Evolutionary conservation across 2,113 vertebrate genomes (phyloP).

Genomic region (Donacobius atricapilla): DNA sequence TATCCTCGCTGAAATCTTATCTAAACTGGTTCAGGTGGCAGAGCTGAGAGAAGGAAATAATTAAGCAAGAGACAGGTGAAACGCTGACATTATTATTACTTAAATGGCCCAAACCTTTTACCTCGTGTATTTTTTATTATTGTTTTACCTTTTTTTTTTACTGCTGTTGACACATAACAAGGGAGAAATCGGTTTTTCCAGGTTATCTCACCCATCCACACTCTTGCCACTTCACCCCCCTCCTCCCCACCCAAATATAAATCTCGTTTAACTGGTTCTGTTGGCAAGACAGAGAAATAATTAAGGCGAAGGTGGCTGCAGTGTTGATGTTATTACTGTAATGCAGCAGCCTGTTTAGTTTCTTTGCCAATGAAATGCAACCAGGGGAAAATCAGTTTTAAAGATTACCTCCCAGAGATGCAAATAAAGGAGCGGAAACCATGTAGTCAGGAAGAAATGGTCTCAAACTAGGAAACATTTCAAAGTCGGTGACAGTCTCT

Average conservation of each 20-base stretch:
- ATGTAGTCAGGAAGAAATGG: slow-evolving; percentile 27
- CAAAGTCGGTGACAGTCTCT: slow-evolving; percentile 64
- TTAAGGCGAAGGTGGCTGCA: slow-evolving; percentile 69
- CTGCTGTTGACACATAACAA: background rate
- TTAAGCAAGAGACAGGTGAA: slow-evolving; percentile 66
- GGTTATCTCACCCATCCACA: slow-evolving; percentile 54
- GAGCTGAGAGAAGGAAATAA: slow-evolving; percentile 63
- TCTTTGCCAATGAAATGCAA: slow-evolving; percentile 64
- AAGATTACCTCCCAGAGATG: slow-evolving; percentile 68
- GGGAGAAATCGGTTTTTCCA: background rate
- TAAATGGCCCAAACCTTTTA: slow-evolving; percentile 58
- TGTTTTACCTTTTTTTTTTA: background rate
- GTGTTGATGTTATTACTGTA: slow-evolving; percentile 68
- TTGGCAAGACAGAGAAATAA: slow-evolving; percentile 73
- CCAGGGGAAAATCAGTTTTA: slow-evolving; percentile 69
- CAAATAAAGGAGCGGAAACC: slow-evolving; percentile 44
- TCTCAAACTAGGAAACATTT: slow-evolving; percentile 62
- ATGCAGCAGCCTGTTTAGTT: slow-evolving; percentile 67
- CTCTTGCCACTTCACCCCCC: background rate
- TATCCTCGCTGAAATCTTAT: slow-evolving; percentile 62
- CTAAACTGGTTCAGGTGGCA: slow-evolving; percentile 64
- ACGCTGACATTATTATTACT: slow-evolving; percentile 71
- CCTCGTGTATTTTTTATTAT: background rate
- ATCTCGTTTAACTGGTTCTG: slow-evolving; percentile 68
- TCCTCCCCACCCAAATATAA: slow-evolving; percentile 41